These are phyloP conservation scores for Bubalus kerabau DNA, from an alignment of 2,113 vertebrate genomes.

Conservation along the genomic window DNA sequence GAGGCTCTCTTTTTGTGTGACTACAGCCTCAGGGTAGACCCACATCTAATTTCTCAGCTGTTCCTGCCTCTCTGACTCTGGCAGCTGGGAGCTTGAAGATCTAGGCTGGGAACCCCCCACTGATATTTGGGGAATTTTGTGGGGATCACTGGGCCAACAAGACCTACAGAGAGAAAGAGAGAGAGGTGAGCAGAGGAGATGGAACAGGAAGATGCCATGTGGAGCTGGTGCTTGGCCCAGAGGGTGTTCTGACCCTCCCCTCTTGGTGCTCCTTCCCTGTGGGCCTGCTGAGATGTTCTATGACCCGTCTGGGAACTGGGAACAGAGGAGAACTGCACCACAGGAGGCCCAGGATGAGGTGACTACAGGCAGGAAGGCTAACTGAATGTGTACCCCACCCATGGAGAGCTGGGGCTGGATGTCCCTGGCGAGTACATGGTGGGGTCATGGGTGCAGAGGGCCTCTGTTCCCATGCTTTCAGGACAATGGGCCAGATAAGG, in stretches of 20 bases:
- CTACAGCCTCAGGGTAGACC: neutral
- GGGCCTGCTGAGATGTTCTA: neutral
- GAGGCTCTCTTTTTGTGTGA: neutral
- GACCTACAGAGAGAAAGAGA: neutral
- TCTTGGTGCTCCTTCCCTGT: neutral
- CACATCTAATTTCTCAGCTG: neutral
- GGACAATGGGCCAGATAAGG: constrained; percentile 45
- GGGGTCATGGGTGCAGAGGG: neutral
- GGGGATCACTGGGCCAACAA: neutral
- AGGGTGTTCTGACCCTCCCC: neutral
- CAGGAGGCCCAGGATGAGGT: neutral
- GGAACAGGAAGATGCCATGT: too few species aligned
- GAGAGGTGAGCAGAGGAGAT: neutral
- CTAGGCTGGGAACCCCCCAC: neutral
- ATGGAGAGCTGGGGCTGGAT: neutral
- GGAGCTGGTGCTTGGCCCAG: neutral
- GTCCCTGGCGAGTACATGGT: neutral
- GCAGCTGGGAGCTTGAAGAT: neutral
- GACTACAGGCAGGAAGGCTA: neutral
- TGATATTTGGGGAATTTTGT: neutral
- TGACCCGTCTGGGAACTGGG: neutral
- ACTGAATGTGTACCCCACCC: neutral
- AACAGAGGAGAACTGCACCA: neutral
- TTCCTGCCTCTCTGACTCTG: neutral
- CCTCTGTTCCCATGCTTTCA: neutral